Conservation (phyloP, 1,140 invertebrate species). For the Agrilus planipennis region DNA sequence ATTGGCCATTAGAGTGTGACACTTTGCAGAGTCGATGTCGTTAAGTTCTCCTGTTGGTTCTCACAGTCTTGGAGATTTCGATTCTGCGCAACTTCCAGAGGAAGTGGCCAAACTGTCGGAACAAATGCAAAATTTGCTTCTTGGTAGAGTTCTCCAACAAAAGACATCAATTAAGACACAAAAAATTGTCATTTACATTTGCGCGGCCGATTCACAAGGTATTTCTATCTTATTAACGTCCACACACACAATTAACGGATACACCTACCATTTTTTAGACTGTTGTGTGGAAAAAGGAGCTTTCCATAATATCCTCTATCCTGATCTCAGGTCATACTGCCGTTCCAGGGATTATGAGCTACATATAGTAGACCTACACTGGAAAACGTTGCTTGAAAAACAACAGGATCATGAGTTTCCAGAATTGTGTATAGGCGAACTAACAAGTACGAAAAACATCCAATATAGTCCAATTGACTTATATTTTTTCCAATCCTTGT, state of each 20-base stretch:
- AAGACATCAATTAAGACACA: constrained; percentile 38
- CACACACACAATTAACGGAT: background rate
- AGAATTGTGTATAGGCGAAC: constrained; percentile 59
- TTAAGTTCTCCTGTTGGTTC: constrained; percentile 42
- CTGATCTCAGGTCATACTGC: constrained; percentile 44
- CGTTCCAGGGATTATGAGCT: constrained; percentile 51
- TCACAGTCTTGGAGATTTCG: constrained; percentile 29
- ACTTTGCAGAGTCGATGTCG: constrained; percentile 46
- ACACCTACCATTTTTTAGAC: constrained; percentile 36
- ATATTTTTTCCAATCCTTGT: no score
- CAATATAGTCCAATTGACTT: no score
- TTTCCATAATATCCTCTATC: constrained; percentile 51
- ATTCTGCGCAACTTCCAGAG: constrained; percentile 23
- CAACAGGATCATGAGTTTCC: constrained; percentile 59
- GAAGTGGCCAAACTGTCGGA: constrained; percentile 35
- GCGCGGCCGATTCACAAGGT: constrained; percentile 57
- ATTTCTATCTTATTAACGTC: background rate
- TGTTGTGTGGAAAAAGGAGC: constrained; percentile 53
- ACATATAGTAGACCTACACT: constrained; percentile 56
- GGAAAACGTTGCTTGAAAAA: constrained; percentile 52
- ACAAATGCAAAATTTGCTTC: constrained; percentile 40
- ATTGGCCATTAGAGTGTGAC: no score
- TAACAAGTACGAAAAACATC: constrained; percentile 51
- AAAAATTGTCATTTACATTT: constrained; percentile 55
- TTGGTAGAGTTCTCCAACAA: constrained; percentile 40